Conservation (phyloP, 2,113 vertebrate genomes). For the Sceloporus tristichus region DNA sequence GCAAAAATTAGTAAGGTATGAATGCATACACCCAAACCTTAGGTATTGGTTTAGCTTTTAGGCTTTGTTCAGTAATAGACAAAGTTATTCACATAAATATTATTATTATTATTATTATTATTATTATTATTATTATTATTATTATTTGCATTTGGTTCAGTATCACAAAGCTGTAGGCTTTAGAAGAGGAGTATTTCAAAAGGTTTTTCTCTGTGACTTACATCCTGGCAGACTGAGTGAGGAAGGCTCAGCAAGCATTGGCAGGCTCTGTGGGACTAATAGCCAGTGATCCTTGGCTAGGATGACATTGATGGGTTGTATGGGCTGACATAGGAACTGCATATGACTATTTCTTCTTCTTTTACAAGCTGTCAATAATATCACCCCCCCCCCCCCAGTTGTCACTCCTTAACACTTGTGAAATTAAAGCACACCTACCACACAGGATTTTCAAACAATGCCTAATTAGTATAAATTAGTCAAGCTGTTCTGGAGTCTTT, state of each 20-base stretch:
- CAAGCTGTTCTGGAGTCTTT: neutral
- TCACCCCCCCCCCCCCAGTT: too few relatives aligned
- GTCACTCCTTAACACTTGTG: neutral
- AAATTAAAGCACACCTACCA: neutral
- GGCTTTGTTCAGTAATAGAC: neutral
- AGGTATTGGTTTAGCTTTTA: neutral
- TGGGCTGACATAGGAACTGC: neutral
- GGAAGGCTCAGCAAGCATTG: neutral
- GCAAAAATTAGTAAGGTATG: neutral
- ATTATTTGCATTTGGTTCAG: neutral
- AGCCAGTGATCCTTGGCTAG: neutral
- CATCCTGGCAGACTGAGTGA: neutral
- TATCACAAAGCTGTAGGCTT: neutral
- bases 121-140: too few relatives aligned
- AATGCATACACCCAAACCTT: neutral
- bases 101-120: too few relatives aligned
- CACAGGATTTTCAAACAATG: neutral
- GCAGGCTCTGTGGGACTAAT: neutral
- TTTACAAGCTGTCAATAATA: neutral
- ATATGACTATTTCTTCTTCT: neutral
- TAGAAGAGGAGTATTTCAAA: neutral
- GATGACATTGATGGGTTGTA: neutral
- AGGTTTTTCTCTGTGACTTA: fast-evolving
- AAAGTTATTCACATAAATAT: neutral
- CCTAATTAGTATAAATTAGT: neutral